These are phyloP conservation scores for Parus major DNA, from an alignment of 2,113 vertebrate species.

Conservation along the genomic window DNA sequence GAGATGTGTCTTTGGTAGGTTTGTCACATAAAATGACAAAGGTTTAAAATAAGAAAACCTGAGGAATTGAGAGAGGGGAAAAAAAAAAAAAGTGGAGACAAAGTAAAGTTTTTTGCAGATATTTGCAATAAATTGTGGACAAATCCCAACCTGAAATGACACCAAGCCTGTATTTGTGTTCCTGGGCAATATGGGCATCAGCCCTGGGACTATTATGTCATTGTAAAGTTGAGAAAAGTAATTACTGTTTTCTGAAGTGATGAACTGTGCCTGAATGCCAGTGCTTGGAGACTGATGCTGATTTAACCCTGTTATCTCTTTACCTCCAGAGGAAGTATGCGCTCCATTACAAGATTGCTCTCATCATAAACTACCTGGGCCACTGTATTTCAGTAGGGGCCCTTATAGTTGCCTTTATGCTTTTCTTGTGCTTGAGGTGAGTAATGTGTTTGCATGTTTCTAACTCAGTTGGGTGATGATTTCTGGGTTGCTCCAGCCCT, in stretches of 20 bases:
- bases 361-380: constrained; percentile 97
- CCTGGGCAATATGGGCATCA: not conserved
- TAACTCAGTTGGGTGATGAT: not conserved
- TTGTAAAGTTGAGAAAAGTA: not conserved
- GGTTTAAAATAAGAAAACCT: not conserved
- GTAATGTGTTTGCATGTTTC: constrained; percentile 61
- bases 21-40: not conserved
- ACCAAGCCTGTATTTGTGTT: not conserved
- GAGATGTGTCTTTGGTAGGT: not conserved
- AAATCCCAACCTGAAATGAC: not conserved
- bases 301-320: constrained; percentile 67
- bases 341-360: constrained; percentile 91
- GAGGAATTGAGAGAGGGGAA: not conserved
- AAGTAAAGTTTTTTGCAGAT: not conserved
- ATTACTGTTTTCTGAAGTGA: constrained; percentile 53
- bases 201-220: not conserved
- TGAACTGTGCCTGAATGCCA: constrained; percentile 43
- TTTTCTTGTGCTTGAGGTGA: constrained; percentile 96
- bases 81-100: rapidly evolving
- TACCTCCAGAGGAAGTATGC: constrained; percentile 88
- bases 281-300: constrained; percentile 30
- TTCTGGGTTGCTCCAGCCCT: not conserved
- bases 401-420: constrained; percentile 91
- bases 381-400: constrained; percentile 94
- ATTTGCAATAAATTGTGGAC: not conserved